phyloP scores from a whole-genome alignment of 2,888 invertebrate genomes.

The Rhimphoctona megacephalus region DNA sequence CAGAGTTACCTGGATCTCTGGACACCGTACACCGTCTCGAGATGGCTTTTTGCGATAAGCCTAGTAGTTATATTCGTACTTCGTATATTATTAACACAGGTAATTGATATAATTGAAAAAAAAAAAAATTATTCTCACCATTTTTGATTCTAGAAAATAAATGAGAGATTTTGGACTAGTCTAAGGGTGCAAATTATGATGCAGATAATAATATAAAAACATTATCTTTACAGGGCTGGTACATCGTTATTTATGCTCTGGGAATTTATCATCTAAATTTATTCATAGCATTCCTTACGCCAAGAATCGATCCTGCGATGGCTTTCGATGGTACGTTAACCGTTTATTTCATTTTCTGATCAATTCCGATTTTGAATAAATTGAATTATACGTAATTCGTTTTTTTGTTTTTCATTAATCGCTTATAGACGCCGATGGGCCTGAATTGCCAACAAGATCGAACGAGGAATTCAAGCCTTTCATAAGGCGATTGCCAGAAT shows the following conservation, averaged over 20 bases:
- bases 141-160: background rate
- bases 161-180: background rate
- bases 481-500: constrained; percentile 98
- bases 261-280: constrained; percentile 99
- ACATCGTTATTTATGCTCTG: constrained; percentile 99
- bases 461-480: constrained; percentile 99
- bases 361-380: background rate
- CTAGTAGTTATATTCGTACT: constrained; percentile 91
- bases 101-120: constrained; percentile 82
- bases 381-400: background rate
- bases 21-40: constrained; percentile 92
- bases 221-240: constrained; percentile 94
- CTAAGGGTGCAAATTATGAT: background rate
- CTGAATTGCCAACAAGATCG: constrained; percentile 96
- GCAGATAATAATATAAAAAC: background rate
- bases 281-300: constrained; percentile 99
- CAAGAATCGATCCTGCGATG: constrained; percentile 99
- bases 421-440: constrained; percentile 91
- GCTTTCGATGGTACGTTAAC: constrained; percentile 93
- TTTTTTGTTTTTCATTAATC: background rate
- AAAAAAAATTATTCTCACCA: background rate
- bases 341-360: background rate
- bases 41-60: constrained; percentile 92
- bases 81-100: constrained; percentile 93
- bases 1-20: constrained; percentile 94